Evolutionary conservation across 2,113 vertebrate species (phyloP), one percentile per base, ranked within the genome.

Genomic region (Rhea pennata): DNA sequence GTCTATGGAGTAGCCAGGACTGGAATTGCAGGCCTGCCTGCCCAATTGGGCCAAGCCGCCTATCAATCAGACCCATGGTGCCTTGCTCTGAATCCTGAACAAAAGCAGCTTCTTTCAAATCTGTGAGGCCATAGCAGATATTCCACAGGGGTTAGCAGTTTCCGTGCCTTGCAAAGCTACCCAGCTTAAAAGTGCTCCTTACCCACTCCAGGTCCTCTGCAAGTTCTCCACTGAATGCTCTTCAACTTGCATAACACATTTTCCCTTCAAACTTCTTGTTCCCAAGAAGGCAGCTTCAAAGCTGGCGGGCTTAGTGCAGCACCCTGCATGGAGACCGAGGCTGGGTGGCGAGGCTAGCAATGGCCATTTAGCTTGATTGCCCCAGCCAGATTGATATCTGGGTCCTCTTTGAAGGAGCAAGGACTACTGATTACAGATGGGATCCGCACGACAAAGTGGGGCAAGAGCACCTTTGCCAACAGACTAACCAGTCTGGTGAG

Each of bases 121-220:
- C 81, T 5, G 3, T 24, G 64, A 44, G 61, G 26, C 23, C n/a
- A 5, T 1, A 2, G 78, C 50, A 74, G 70, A 56, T n/a, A 26
- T 46, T 82, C 44, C 0, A 2, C 4, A 0, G 16, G 15, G 42
- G 42, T 36, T 10, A n/a, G 24, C 29, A 20, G 53, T 19, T 64
- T 44, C 42, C 54, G 40, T 0, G 0, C 4, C 5, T n/a, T 62
- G 72, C 50, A n/a, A 67, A 21, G 50, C 9, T 0, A 1, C n/a
- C 10, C 17, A 8, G 26, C n/a, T 39, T 10, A 19, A 53, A 31
- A 15, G 31, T 61, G 23, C 4, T 77, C 65, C 17, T 77, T 19
- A 22, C 20, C 6, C 3, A 2, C 21, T 81, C n/a, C 54, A 56
- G 54, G 1, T 0, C 39, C 39, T 87, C 72, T 51, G 62, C 39